phyloP scores from a whole-genome alignment of 2,888 invertebrate genomes.

The Stictocephala bisonia region DNA sequence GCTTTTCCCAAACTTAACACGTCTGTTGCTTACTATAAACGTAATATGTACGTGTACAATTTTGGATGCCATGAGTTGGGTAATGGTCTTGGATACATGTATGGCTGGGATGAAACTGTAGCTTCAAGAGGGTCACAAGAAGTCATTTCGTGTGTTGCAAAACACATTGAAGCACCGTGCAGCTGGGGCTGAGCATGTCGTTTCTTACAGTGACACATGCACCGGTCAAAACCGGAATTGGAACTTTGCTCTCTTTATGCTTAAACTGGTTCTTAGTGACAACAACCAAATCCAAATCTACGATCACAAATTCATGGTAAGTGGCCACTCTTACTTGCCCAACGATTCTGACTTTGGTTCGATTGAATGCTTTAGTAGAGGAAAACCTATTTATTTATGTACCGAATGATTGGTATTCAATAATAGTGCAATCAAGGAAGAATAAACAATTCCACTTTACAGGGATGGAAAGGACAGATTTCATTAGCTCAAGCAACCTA shows the following conservation, averaged over 20 bases:
- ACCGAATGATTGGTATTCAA: slow-evolving; percentile 34
- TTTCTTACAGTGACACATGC: slow-evolving; percentile 43
- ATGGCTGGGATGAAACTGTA: slow-evolving; percentile 42
- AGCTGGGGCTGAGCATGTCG: slow-evolving; percentile 18
- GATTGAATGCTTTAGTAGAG: slow-evolving; percentile 27
- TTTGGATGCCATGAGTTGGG: slow-evolving; percentile 36
- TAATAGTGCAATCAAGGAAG: slow-evolving; percentile 24
- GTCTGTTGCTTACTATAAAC: slow-evolving; percentile 35
- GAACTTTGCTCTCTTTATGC: slow-evolving; percentile 11
- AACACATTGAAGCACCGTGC: slow-evolving; percentile 27
- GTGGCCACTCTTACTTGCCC: slow-evolving; percentile 38
- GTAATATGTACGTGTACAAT: slow-evolving; percentile 41
- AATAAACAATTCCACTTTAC: slow-evolving; percentile 29
- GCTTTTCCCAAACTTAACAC: slow-evolving; percentile 27
- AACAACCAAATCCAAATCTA: slow-evolving; percentile 28
- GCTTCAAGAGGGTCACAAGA: slow-evolving; percentile 41
- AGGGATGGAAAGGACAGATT: slow-evolving; percentile 19
- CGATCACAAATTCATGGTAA: slow-evolving; percentile 39
- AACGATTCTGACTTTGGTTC: slow-evolving; percentile 42
- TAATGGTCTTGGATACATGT: slow-evolving; percentile 26
- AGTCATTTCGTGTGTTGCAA: slow-evolving; percentile 27
- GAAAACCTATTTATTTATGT: slow-evolving; percentile 11
- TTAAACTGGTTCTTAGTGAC: slow-evolving; percentile 30
- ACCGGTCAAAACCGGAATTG: slow-evolving; percentile 36
- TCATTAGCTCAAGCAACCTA: slow-evolving; percentile 15